phyloP scores from a whole-genome alignment of 2,113 vertebrate species.

The Brachyistius frenatus region DNA sequence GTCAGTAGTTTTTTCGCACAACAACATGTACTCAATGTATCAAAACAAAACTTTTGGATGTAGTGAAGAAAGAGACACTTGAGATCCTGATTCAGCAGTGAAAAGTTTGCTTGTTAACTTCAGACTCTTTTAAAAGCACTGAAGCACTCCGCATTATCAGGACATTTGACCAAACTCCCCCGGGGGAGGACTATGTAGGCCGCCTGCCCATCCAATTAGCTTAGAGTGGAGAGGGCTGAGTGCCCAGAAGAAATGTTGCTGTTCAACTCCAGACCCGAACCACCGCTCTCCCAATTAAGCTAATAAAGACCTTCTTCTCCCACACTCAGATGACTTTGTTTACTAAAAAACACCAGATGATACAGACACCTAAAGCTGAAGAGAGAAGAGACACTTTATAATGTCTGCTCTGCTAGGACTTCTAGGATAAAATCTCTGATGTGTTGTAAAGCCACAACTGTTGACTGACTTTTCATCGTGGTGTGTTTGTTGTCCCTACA shows the following conservation, averaged over 20 bases:
- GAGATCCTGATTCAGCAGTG: conserved; percentile 25
- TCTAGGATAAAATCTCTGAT: not conserved
- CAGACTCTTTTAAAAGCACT: conserved; percentile 5
- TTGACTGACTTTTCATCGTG: conserved; percentile 33
- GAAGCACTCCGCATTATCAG: conserved; percentile 39
- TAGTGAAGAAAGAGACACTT: not conserved
- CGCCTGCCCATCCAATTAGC: conserved; percentile 57
- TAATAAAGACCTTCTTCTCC: conserved; percentile 13
- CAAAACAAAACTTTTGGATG: conserved; percentile 22
- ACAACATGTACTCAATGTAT: conserved; percentile 1
- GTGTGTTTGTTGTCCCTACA: conserved; percentile 66
- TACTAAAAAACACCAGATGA: conserved; percentile 9
- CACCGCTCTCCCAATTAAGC: conserved; percentile 25
- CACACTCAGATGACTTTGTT: not conserved
- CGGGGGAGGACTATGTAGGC: conserved; percentile 29
- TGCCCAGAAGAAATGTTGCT: conserved; percentile 46
- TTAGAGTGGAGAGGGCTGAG: conserved; percentile 44
- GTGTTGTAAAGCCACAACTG: not conserved
- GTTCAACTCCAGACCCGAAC: conserved; percentile 36
- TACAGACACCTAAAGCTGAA: not conserved
- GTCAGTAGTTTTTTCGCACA: not conserved
- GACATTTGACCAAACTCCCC: conserved; percentile 53
- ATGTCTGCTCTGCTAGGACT: not conserved
- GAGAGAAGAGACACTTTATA: not conserved
- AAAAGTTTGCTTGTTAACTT: conserved; percentile 31